A percentile compares a stretch with the other conserved stretches of the same genome.
Evolutionary conservation across 1,140 invertebrate genomes (phyloP).

Genomic region (Calliopsis andreniformis): DNA sequence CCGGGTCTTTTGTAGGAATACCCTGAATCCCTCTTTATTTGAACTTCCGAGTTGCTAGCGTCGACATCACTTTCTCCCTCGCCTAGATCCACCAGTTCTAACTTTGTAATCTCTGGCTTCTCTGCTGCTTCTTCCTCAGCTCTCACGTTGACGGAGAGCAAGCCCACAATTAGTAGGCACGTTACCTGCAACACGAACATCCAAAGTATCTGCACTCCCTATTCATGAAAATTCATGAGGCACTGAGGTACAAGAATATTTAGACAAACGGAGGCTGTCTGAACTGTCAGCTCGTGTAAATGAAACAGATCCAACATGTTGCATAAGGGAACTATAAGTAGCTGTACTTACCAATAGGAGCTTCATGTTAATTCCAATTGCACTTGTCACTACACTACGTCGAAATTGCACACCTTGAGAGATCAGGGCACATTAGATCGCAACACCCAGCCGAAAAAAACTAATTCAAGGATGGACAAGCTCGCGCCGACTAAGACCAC

Average conservation of each 20-base stretch:
- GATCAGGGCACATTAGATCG: conserved; percentile 53
- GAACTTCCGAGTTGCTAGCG: conserved; percentile 47
- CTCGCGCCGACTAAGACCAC: conserved; percentile 75
- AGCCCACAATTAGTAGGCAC: conserved; percentile 40
- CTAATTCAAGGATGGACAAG: conserved; percentile 75
- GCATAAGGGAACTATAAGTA: not conserved
- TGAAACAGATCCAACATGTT: too few relatives aligned
- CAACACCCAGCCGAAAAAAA: conserved; percentile 54
- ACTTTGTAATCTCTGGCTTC: conserved; percentile 45
- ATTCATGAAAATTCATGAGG: not conserved
- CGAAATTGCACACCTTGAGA: conserved; percentile 4
- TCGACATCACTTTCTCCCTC: conserved; percentile 33
- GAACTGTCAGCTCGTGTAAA: too few relatives aligned
- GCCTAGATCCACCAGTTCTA: conserved; percentile 53
- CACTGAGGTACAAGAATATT: too few relatives aligned
- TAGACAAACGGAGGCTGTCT: too few relatives aligned
- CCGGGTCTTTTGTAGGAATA: conserved; percentile 69
- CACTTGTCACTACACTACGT: conserved; percentile 68
- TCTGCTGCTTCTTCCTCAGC: conserved; percentile 25
- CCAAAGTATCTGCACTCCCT: not conserved
- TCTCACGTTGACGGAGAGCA: conserved; percentile 23
- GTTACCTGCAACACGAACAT: conserved; percentile 42
- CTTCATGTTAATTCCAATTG: conserved; percentile 68
- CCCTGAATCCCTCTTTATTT: conserved; percentile 73
- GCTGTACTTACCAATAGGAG: conserved; percentile 64